A percentile compares a stretch with the other conserved stretches of the same genome.
phyloP scores from a whole-genome alignment of 1,140 invertebrate species.

The Dreissena polymorpha region DNA sequence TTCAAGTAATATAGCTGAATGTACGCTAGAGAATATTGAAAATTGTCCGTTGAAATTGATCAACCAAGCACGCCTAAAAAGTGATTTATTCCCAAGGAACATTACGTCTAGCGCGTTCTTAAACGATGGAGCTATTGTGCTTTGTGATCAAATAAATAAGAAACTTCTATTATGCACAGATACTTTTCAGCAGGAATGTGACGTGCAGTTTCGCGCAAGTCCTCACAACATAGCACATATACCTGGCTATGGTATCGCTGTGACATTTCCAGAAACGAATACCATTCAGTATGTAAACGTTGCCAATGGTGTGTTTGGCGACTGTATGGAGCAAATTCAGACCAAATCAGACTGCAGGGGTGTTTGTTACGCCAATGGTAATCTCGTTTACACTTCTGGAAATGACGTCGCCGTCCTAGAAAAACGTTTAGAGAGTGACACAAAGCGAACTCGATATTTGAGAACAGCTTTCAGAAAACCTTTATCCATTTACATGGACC shows the following conservation, averaged over 20 bases:
- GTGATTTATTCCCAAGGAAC: slow-evolving; percentile 12
- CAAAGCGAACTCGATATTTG: slow-evolving; percentile 12
- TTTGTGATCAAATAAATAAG: slow-evolving; percentile 38
- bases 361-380: slow-evolving; percentile 26
- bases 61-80: background rate
- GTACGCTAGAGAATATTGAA: background rate
- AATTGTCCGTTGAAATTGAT: background rate
- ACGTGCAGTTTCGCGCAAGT: slow-evolving; percentile 8
- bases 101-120: slow-evolving; percentile 23
- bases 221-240: slow-evolving; percentile 38
- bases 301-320: slow-evolving; percentile 5
- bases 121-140: slow-evolving; percentile 9
- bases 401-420: slow-evolving; percentile 32
- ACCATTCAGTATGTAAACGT: slow-evolving; percentile 14
- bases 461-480: slow-evolving; percentile 36
- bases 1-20: too few species aligned
- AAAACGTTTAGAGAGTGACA: background rate
- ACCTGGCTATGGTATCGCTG: slow-evolving; percentile 17
- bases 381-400: slow-evolving; percentile 30
- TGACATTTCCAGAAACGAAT: slow-evolving; percentile 35
- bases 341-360: slow-evolving; percentile 32
- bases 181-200: background rate
- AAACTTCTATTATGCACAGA: slow-evolving; percentile 19
- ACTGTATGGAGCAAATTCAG: slow-evolving; percentile 20
- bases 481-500: slow-evolving; percentile 21